Percentiles rank a stretch among this genome's conserved stretches.
phyloP scores from a whole-genome alignment of 2,888 invertebrate genomes.

The Crocallis elinguaria region DNA sequence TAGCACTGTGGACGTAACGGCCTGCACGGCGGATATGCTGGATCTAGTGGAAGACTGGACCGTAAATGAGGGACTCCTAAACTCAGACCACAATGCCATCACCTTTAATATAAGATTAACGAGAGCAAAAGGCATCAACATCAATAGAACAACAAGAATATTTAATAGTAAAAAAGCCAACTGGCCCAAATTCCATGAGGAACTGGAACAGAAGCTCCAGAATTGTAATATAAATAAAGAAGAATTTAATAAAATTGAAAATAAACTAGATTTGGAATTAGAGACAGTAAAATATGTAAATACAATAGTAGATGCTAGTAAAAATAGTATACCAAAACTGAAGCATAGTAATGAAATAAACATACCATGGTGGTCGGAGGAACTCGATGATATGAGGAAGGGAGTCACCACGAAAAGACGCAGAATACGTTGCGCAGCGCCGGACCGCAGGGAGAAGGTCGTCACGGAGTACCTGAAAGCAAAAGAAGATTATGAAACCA shows the following conservation, averaged over 20 bases:
- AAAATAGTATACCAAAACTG: neutral
- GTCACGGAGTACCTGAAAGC: conserved; percentile 5
- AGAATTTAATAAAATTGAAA: neutral
- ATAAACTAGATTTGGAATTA: neutral
- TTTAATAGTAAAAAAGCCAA: neutral
- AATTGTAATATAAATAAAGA: neutral
- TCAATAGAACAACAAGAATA: neutral
- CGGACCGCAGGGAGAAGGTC: neutral
- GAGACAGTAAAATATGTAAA: conserved; percentile 1
- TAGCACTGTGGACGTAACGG: neutral
- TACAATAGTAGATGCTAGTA: neutral
- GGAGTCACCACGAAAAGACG: neutral
- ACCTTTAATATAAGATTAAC: no score
- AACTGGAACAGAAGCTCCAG: neutral
- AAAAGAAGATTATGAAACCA: conserved; percentile 1
- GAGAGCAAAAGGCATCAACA: neutral
- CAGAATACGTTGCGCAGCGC: neutral
- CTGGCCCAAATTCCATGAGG: neutral
- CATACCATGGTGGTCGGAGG: neutral
- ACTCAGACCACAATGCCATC: neutral
- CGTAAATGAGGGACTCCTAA: neutral
- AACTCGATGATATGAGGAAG: neutral
- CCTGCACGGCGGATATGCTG: neutral
- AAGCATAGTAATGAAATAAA: no score
- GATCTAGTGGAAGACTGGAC: neutral